phyloP scores from a whole-genome alignment of 1,140 invertebrate species.

The Papilio dardanus region DNA sequence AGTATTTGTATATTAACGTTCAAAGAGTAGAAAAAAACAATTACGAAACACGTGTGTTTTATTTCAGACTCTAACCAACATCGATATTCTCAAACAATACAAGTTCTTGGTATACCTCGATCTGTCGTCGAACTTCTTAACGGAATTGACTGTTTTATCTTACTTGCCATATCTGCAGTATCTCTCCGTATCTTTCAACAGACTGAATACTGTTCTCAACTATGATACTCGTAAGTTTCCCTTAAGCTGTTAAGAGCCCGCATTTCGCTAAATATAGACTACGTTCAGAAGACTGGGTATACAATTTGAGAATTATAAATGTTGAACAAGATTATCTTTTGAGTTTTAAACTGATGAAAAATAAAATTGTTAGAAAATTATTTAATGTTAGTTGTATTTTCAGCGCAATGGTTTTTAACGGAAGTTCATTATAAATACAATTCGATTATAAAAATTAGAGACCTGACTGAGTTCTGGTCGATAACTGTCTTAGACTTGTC shows the following conservation, averaged over 20 bases:
- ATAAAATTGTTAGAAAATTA: background rate
- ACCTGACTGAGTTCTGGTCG: constrained; percentile 71
- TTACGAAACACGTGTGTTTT: constrained; percentile 24
- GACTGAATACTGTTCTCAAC: constrained; percentile 66
- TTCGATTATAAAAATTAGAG: constrained; percentile 63
- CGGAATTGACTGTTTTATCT: constrained; percentile 63
- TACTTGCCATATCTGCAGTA: constrained; percentile 69
- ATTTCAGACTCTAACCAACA: constrained; percentile 63
- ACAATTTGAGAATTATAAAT: background rate
- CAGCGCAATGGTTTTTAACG: constrained; percentile 77
- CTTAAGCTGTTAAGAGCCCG: background rate
- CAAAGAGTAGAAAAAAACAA: background rate
- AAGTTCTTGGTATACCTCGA: constrained; percentile 74
- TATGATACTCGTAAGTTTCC: constrained; percentile 68
- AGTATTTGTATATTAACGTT: constrained; percentile 13
- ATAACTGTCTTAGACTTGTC: constrained; percentile 71
- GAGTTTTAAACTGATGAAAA: too few relatives aligned
- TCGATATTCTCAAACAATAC: constrained; percentile 67
- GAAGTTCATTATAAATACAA: constrained; percentile 77
- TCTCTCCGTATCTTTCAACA: constrained; percentile 68
- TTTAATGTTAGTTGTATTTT: constrained; percentile 46
- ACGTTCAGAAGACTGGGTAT: background rate
- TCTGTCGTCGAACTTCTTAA: constrained; percentile 67
- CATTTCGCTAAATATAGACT: constrained; percentile 1
- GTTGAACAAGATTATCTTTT: background rate